Conservation (phyloP, 2,888 invertebrate species). For the Didymodactylos carnosus region DNA sequence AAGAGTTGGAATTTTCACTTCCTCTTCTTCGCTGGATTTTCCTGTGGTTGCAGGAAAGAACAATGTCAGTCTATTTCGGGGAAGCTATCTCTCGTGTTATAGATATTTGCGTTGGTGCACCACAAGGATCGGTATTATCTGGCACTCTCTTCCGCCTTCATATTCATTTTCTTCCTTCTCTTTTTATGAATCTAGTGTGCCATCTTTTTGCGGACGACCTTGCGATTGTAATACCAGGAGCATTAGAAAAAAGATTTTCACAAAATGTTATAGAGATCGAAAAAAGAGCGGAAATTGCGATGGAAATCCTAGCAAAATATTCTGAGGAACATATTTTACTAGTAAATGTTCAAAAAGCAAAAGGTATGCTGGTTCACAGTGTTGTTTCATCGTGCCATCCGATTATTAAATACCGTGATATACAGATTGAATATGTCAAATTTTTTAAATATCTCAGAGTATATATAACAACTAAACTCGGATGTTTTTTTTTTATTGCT, state of each 20-base stretch:
- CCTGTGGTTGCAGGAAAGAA: neutral
- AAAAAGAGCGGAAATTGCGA: neutral
- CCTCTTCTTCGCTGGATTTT: neutral
- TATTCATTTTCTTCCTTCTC: neutral
- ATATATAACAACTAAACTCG: neutral
- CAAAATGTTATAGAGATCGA: neutral
- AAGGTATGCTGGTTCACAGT: neutral
- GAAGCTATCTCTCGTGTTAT: neutral
- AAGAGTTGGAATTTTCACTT: neutral
- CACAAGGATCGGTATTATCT: neutral
- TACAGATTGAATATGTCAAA: neutral
- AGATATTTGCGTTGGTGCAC: neutral
- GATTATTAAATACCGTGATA: neutral
- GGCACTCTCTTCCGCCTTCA: neutral
- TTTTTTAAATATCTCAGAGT: neutral
- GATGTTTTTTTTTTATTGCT: neutral
- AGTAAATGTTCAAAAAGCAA: neutral
- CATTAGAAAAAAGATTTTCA: neutral
- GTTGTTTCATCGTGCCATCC: neutral
- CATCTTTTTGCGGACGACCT: neutral
- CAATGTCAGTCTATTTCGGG: neutral
- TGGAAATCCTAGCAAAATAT: neutral
- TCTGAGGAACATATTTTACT: neutral
- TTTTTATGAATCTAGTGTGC: neutral
- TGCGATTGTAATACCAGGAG: neutral